Conservation (phyloP, 2,113 vertebrate species). For the Peromyscus polionotus region DNA sequence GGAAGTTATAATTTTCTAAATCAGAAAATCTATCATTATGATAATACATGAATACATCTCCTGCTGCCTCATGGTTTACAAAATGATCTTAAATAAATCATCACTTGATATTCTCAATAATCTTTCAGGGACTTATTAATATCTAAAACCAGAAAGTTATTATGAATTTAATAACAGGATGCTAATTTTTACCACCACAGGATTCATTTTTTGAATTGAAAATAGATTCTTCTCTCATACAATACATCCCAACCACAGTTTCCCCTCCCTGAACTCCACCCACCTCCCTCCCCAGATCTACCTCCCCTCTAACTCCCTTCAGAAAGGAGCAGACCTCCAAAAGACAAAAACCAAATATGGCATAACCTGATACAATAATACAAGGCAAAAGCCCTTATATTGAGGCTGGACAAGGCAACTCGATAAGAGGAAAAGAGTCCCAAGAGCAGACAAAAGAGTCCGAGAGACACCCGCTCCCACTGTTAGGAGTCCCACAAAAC, state of each 20-base stretch:
- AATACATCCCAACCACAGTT: not conserved
- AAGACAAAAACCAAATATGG: not conserved
- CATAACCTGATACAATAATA: not conserved
- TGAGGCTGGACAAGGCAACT: not conserved
- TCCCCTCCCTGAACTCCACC: not conserved
- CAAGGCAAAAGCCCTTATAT: not conserved
- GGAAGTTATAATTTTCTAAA: constrained; percentile 58
- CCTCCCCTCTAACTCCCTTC: not conserved
- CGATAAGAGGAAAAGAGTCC: not conserved
- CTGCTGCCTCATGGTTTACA: constrained; percentile 38
- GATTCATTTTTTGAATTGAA: not conserved
- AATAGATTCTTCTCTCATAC: not conserved
- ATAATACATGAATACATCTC: constrained; percentile 43
- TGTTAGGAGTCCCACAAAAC: not conserved
- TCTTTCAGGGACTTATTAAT: constrained; percentile 49
- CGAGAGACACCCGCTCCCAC: not conserved
- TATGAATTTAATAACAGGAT: constrained; percentile 53
- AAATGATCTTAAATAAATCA: constrained; percentile 45
- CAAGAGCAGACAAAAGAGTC: not conserved
- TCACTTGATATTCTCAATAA: constrained; percentile 57
- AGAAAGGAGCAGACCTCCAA: not conserved
- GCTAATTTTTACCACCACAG: constrained; percentile 44
- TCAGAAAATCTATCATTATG: constrained; percentile 54
- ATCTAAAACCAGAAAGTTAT: constrained; percentile 46
- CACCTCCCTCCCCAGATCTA: too few relatives aligned